Evolutionary conservation across 2,888 invertebrate species (phyloP).

Genomic region (Amphimallon solstitiale): DNA sequence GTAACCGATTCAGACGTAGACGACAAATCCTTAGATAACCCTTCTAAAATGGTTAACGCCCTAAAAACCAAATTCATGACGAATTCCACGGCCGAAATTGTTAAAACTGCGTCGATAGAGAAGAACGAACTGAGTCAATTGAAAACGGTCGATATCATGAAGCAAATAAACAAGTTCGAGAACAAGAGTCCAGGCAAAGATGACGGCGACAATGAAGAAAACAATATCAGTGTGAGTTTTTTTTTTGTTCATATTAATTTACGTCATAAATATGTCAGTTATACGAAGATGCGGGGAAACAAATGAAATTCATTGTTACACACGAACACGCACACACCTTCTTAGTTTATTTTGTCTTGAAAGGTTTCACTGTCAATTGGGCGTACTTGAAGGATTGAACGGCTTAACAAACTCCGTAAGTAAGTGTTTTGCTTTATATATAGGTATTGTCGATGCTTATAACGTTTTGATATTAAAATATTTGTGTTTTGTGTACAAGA

Average conservation of each 20-base stretch:
- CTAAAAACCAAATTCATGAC: slow-evolving; percentile 55
- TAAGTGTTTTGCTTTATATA: too few relatives aligned
- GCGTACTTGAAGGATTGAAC: not conserved
- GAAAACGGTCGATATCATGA: slow-evolving; percentile 57
- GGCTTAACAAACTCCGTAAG: not conserved
- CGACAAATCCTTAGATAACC: slow-evolving; percentile 36
- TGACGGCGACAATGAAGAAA: slow-evolving; percentile 20
- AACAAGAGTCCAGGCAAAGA: slow-evolving; percentile 43
- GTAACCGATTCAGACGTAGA: slow-evolving; percentile 30
- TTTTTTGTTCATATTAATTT: too few relatives aligned
- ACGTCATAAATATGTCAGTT: too few relatives aligned
- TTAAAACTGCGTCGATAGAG: slow-evolving; percentile 41
- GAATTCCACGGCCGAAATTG: slow-evolving; percentile 49
- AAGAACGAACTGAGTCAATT: slow-evolving; percentile 50
- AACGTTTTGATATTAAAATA: too few relatives aligned
- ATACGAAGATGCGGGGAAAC: too few relatives aligned
- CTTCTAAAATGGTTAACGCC: slow-evolving; percentile 39
- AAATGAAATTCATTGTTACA: too few relatives aligned
- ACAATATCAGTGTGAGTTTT: slow-evolving; percentile 17
- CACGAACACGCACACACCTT: too few relatives aligned
- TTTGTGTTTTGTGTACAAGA: too few relatives aligned
- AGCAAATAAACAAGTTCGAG: slow-evolving; percentile 60
- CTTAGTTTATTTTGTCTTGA: not conserved
- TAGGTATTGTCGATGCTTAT: too few relatives aligned
- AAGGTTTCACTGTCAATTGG: not conserved